Percentiles rank a stretch among this genome's conserved stretches.
phyloP scores from a whole-genome alignment of 2,888 invertebrate species.

The Ypsolopha scabrella region DNA sequence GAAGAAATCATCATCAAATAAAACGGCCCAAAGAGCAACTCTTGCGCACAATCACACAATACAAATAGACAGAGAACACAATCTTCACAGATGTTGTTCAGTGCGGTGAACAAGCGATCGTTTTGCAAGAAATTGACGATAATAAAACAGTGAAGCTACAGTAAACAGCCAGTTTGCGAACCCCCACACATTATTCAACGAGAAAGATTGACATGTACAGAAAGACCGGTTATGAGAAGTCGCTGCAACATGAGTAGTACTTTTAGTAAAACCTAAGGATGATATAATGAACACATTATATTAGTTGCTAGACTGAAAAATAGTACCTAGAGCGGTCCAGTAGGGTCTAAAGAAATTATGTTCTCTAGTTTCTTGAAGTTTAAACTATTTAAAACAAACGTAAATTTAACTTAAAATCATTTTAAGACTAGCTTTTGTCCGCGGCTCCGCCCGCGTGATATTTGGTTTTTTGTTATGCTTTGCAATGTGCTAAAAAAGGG shows the following conservation, averaged over 20 bases:
- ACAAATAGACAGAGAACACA: not conserved
- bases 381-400: not conserved
- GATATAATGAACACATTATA: too few relatives aligned
- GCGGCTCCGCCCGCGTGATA: too few relatives aligned
- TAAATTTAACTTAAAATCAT: too few relatives aligned
- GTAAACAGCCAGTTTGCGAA: slow-evolving; percentile 4
- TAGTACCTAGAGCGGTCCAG: too few relatives aligned
- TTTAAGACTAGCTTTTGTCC: too few relatives aligned
- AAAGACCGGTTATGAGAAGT: slow-evolving; percentile 2
- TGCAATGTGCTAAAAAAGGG: too few relatives aligned
- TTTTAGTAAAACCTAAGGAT: too few relatives aligned
- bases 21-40: not conserved
- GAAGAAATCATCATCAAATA: not conserved
- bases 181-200: slow-evolving; percentile 12
- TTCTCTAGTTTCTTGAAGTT: not conserved
- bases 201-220: slow-evolving; percentile 18
- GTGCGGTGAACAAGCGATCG: not conserved
- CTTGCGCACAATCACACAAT: not conserved
- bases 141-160: not conserved
- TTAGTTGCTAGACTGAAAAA: too few relatives aligned
- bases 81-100: not conserved
- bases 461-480: too few relatives aligned
- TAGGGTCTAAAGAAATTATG: not conserved
- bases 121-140: not conserved
- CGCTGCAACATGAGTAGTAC: not conserved